phyloP scores from a whole-genome alignment of 2,888 invertebrate species.

The Mesochorus sp. region DNA sequence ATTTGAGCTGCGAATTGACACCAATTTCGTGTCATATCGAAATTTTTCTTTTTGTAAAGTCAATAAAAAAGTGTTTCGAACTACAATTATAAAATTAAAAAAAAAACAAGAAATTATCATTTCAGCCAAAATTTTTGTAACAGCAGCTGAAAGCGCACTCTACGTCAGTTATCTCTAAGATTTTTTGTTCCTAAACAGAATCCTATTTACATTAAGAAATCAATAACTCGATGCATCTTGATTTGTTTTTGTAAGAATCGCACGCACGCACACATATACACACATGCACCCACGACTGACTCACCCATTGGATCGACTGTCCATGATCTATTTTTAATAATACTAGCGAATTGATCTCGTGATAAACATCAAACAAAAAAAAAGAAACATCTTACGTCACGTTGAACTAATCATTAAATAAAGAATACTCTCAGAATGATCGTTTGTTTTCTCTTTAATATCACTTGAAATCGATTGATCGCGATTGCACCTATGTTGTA shows the following conservation, averaged over 20 bases:
- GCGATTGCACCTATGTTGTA: conserved; percentile 57
- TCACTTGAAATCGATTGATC: conserved; percentile 59
- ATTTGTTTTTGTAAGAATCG: conserved; percentile 19
- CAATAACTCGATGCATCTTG: conserved; percentile 44
- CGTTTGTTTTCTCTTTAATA: conserved; percentile 62
- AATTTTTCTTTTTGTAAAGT: not conserved
- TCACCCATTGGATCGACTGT: conserved; percentile 37
- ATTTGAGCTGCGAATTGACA: conserved; percentile 1
- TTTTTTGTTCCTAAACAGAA: conserved; percentile 33
- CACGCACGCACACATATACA: conserved; percentile 8
- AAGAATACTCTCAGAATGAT: conserved; percentile 49
- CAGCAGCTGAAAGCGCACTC: conserved; percentile 38
- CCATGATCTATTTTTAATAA: conserved; percentile 57
- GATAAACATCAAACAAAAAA: conserved; percentile 31
- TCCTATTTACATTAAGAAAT: conserved; percentile 59
- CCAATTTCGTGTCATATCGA: not conserved
- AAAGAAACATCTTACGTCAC: conserved; percentile 52
- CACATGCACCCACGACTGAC: conserved; percentile 28
- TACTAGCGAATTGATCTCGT: conserved; percentile 60
- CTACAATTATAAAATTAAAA: not conserved
- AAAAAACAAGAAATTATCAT: conserved; percentile 3
- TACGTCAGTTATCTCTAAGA: conserved; percentile 9
- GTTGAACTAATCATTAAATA: conserved; percentile 54
- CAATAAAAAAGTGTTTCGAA: not conserved
- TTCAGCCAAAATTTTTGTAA: too few relatives aligned